Conservation (phyloP, 64 coral and sea anemone genomes). For the Stichodactyla helianthus region DNA sequence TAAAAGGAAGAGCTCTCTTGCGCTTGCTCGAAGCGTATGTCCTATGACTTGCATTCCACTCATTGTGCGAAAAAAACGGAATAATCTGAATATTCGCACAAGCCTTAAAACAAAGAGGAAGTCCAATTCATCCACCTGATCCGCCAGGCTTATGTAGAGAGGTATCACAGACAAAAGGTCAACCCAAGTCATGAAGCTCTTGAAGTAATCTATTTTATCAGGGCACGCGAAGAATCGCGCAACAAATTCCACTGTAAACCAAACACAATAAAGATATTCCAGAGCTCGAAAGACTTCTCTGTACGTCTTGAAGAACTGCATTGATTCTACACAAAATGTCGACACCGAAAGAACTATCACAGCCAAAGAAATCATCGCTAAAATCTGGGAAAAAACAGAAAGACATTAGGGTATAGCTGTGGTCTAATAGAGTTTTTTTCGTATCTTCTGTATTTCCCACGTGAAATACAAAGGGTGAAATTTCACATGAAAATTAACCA, state of each 20-base stretch:
- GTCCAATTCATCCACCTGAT: constrained; percentile 1
- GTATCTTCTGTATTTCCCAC: too few relatives aligned
- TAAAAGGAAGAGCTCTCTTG: constrained; percentile 76
- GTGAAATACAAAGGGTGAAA: too few relatives aligned
- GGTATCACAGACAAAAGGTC: constrained; percentile 89
- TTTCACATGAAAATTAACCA: too few relatives aligned
- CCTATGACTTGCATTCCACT: constrained; percentile 99
- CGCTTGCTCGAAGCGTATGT: constrained; percentile 88
- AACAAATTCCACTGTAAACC: constrained; percentile 83
- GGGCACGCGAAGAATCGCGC: constrained; percentile 72
- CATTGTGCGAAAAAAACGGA: constrained; percentile 97
- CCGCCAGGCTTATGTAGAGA: constrained; percentile 61
- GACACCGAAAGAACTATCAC: constrained; percentile 83
- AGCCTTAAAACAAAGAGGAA: constrained; percentile 87
- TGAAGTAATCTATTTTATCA: constrained; percentile 50
- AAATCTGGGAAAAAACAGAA: constrained; percentile 55
- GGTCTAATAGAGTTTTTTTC: too few relatives aligned
- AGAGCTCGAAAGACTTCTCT: constrained; percentile 37
- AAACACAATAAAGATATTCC: constrained; percentile 84
- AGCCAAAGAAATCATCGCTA: constrained; percentile 81
- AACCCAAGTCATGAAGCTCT: constrained; percentile 86
- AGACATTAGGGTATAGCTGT: not conserved
- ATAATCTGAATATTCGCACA: constrained; percentile 92
- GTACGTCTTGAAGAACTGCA: constrained; percentile 1
- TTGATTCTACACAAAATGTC: constrained; percentile 86